A percentile compares a stretch with the other conserved stretches of the same genome.
Evolutionary conservation across 2,113 vertebrate genomes (phyloP).

Genomic region (Gobiocypris rarus): DNA sequence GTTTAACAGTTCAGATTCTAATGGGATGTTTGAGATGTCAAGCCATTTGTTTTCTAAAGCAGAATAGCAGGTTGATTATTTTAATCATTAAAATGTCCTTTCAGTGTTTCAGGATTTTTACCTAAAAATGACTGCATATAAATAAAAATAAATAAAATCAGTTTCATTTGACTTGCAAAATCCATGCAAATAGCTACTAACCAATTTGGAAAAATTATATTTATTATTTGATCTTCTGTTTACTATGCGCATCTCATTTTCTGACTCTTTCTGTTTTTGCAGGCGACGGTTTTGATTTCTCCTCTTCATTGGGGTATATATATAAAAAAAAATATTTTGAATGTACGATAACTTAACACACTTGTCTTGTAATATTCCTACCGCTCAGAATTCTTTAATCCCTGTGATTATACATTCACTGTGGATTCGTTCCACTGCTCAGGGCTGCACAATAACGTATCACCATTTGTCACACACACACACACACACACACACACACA

Average conservation of each 20-base stretch:
- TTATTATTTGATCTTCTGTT: not conserved
- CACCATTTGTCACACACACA: not conserved
- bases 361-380: not conserved
- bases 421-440: not conserved
- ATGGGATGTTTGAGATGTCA: slow-evolving; percentile 19
- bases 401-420: not conserved
- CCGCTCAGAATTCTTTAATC: not conserved
- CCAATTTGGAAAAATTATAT: not conserved
- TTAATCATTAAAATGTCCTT: not conserved
- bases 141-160: not conserved
- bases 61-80: not conserved
- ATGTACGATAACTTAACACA: not conserved
- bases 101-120: not conserved
- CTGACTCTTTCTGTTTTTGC: not conserved
- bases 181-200: not conserved
- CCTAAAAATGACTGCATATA: not conserved
- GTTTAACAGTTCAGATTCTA: slow-evolving; percentile 20
- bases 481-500: too few relatives aligned
- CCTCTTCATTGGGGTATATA: not conserved
- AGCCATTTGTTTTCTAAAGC: not conserved
- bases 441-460: not conserved
- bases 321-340: too few relatives aligned
- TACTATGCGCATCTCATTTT: not conserved
- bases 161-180: slow-evolving; percentile 3
- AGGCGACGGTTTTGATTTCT: not conserved